Percentiles rank a stretch among this genome's conserved stretches.
These are phyloP conservation scores for Eupithecia exiguata DNA, from an alignment of 2,888 invertebrate species.

Conservation along the genomic window DNA sequence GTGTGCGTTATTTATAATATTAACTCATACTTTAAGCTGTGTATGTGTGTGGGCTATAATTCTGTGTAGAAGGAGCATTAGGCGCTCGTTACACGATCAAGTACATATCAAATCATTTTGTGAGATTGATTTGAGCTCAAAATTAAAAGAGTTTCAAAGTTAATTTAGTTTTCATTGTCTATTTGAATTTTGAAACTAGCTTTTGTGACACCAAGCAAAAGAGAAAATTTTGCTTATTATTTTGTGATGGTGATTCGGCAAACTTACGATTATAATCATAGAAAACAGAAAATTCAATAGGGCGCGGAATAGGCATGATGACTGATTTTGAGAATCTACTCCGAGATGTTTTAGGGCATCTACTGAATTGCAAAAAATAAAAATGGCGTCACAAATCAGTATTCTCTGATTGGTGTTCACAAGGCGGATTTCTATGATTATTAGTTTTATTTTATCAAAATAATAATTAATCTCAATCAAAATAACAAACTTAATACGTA, in stretches of 20 bases:
- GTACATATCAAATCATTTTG: background rate
- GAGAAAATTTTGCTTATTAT: too few relatives aligned
- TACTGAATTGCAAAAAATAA: too few relatives aligned
- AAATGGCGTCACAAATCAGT: too few relatives aligned
- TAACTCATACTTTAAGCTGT: background rate
- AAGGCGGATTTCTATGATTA: too few relatives aligned
- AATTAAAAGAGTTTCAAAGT: background rate
- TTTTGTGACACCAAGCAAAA: too few relatives aligned
- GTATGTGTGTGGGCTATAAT: conserved; percentile 25
- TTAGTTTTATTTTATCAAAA: too few relatives aligned
- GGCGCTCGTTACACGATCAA: conserved; percentile 22
- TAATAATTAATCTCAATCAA: too few relatives aligned
- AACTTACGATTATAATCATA: background rate
- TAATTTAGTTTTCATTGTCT: background rate
- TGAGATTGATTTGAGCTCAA: background rate
- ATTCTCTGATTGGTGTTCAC: too few relatives aligned
- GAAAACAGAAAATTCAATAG: background rate
- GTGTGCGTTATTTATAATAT: conserved; percentile 17
- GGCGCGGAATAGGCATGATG: too few relatives aligned
- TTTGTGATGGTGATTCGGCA: background rate
- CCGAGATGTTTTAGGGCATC: too few relatives aligned
- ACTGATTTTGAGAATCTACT: too few relatives aligned
- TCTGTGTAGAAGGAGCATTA: conserved; percentile 13
- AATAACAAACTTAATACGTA: too few relatives aligned
- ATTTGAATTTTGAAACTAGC: background rate